These are phyloP conservation scores for Perccottus glenii DNA, from an alignment of 2,113 vertebrate genomes.

Conservation along the genomic window DNA sequence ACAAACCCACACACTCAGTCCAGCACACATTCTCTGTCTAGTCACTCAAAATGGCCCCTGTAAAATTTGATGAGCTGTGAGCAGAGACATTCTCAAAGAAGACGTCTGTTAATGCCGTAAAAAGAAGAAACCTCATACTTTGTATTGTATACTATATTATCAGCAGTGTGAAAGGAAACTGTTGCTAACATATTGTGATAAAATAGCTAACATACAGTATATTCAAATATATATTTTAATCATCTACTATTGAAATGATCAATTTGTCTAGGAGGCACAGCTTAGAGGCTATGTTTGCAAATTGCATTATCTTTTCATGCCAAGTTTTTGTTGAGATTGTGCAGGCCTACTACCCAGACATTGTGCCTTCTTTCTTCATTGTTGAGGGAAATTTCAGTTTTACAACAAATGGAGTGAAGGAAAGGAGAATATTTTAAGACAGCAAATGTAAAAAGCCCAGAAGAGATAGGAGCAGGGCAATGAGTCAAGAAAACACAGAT, in stretches of 20 bases:
- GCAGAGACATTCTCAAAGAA: slow-evolving; percentile 43
- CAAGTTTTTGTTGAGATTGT: not conserved
- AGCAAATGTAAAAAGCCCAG: slow-evolving; percentile 52
- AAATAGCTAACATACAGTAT: too few relatives aligned
- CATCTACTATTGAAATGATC: too few relatives aligned
- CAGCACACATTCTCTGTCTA: slow-evolving; percentile 68
- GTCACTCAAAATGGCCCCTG: slow-evolving; percentile 69
- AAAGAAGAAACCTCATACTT: slow-evolving; percentile 2
- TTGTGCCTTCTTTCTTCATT: slow-evolving; percentile 13
- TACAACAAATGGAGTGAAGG: slow-evolving; percentile 36
- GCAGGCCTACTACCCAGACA: not conserved
- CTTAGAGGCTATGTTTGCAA: too few relatives aligned
- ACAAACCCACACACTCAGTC: slow-evolving; percentile 66
- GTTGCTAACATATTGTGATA: too few relatives aligned
- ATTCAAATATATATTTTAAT: too few relatives aligned
- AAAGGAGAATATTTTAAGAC: slow-evolving; percentile 50
- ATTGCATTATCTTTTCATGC: too few relatives aligned
- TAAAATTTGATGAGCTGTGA: slow-evolving; percentile 64
- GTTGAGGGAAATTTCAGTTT: slow-evolving; percentile 36
- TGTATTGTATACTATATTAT: too few relatives aligned
- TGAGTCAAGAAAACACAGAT: slow-evolving; percentile 66
- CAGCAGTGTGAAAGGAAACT: too few relatives aligned
- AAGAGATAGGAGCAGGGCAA: slow-evolving; percentile 60
- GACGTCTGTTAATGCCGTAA: slow-evolving; percentile 18
- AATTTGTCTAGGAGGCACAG: too few relatives aligned